Evolutionary conservation across 2,113 vertebrate species (phyloP).

Genomic region (Phasianus colchicus): DNA sequence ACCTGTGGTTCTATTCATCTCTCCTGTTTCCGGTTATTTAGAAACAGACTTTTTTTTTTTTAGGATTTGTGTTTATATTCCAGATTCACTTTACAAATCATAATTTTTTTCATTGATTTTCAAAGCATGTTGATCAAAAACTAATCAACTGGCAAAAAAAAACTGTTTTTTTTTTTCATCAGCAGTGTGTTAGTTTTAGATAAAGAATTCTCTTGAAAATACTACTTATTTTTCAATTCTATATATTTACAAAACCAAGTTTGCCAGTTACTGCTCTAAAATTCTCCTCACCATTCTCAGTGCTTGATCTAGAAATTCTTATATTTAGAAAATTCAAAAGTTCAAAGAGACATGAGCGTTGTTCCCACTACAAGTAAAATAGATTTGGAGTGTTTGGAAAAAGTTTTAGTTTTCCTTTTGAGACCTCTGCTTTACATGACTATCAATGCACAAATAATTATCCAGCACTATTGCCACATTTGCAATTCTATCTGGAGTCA

Average conservation of each 20-base stretch:
- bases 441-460: not conserved
- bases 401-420: conserved; percentile 22
- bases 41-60: not conserved
- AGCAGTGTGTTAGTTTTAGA: not conserved
- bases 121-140: not conserved
- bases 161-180: not conserved
- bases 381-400: not conserved
- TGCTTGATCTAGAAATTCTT: not conserved
- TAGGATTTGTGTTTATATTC: not conserved
- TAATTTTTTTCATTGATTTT: not conserved
- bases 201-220: not conserved
- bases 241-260: not conserved
- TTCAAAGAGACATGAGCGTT: not conserved
- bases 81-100: not conserved
- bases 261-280: not conserved
- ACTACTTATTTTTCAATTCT: not conserved
- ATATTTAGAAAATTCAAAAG: not conserved
- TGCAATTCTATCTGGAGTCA: not conserved
- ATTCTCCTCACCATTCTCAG: not conserved
- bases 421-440: not conserved
- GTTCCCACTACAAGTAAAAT: not conserved
- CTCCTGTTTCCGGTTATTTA: not conserved
- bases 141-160: not conserved
- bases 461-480: not conserved
- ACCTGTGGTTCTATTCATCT: not conserved